Base-by-base conservation (phyloP, 1,140 invertebrate genomes). In the Pseudomyrmex concolor region DNA sequence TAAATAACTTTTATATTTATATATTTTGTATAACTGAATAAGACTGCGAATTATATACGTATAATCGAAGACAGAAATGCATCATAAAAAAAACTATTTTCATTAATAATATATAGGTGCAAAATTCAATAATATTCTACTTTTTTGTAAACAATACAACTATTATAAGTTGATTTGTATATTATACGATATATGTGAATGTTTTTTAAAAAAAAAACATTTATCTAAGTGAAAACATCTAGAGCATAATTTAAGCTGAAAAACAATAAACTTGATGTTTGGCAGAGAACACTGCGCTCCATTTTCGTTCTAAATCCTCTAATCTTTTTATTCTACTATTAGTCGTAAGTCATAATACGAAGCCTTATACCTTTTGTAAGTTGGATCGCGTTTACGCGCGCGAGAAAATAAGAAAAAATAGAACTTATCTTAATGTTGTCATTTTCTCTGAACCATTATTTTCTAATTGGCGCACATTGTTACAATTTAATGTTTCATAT, bases 1-100 rank as follows among this genome's bases (percentile, higher is more conserved):
- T 50, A 78, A 5, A 70, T 70, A 57, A 68, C 15, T 55, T 68
- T 78, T 77, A 67, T 48, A 68, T 78, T 70, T 78, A 70, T 59
- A 59, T 57, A 59, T 80, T 48, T 80, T 80, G 54, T 59, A 59
- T 70, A 48, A 57, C 34, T 59, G 10, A 2, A n/a, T 15, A 9
- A 67, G 9, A 57, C 9, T n/a, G 19, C 34, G 34, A 34, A 34
- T 34, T 22, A 66, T 15, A 8, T 13, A 17, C 15, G 48, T 15
- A 34, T 57, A 80, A 59, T 17, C 3, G 17, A 70, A 70, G 13
- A 5, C 70, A 70, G 15, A 12, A 70, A 55, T 45, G 17, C 45
- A 64, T 10, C 66, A 54, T 4, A 17, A 63, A 5, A 15, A 2
- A 25, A 15, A 10, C 17, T 17, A 1, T 64, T 51, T 34, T 34